Base-by-base conservation (phyloP, 2,113 vertebrate species). In the Erinaceus europaeus region DNA sequence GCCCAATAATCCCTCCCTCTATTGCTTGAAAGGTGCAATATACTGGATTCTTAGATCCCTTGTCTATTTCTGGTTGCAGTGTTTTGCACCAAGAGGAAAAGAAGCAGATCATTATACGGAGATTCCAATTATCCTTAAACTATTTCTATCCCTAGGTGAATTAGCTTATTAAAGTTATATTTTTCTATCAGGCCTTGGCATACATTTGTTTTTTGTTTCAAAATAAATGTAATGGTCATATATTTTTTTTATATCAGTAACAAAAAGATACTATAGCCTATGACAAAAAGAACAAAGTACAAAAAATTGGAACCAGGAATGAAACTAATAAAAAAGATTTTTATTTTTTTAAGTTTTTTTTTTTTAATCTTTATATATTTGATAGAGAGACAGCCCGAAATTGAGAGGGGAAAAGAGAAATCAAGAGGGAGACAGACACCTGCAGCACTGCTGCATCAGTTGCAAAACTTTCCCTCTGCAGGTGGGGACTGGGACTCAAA, bases 131-230 rank as follows among this genome's bases (percentile, higher is more conserved):
- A 42, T 81, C 61, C 10, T 32, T n/a, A 64, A 15, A 29, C 5
- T 21, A 42, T 17, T 72, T 8, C 50, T 68, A 55, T 10, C 20
- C 46, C 48, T 65, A 83, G 13, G 57, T 82, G 71, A 90, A 18
- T 79, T 88, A 69, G 32, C 36, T 65, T 93, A 89, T 83, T 91
- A 93, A 95, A 93, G 55, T 87, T 92, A 13, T 34, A 38, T 88
- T 89, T 94, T 86, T 88, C 48, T 87, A 17, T 72, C 82, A 76
- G 36, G 76, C 5, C 36, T 32, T 44, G 68, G 64, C 6, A n/a
- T 84, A 50, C 86, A 6, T 89, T 82, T 61, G 13, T 71, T 7
- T 74, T 59, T 92, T 80, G 18, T 69, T 90, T 36, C 59, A 86
- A 90, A 57, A 73, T 46, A 38, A 84, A 93, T 77, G 75, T 73